These are phyloP conservation scores for Agrypnia vestita DNA, from an alignment of 1,140 invertebrate genomes.

Conservation along the genomic window DNA sequence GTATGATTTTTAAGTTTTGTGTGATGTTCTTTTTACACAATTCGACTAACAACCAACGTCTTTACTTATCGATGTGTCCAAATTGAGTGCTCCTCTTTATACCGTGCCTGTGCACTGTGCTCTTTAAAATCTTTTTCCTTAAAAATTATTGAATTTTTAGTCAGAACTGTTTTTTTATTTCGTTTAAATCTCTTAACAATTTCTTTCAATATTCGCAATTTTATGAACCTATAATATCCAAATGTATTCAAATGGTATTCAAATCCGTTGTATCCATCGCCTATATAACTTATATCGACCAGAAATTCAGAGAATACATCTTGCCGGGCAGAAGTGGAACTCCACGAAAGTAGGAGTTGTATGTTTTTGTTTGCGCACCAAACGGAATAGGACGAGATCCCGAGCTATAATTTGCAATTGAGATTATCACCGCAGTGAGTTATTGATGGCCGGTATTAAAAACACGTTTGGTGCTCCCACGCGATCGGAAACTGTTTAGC, in stretches of 20 bases:
- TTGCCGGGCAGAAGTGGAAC: neutral
- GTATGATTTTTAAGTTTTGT: constrained; percentile 35
- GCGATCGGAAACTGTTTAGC: constrained; percentile 54
- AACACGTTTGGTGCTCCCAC: constrained; percentile 67
- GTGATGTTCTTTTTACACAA: constrained; percentile 8
- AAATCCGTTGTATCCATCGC: neutral
- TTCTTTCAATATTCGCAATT: neutral
- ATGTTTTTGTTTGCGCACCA: constrained; percentile 24
- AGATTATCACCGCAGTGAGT: constrained; percentile 68
- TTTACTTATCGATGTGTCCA: constrained; percentile 42
- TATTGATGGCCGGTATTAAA: constrained; percentile 74
- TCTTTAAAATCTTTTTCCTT: neutral
- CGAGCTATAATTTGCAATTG: constrained; percentile 70
- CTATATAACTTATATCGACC: neutral
- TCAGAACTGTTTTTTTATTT: too few relatives aligned
- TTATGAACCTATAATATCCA: neutral
- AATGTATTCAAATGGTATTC: neutral
- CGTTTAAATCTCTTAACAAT: too few relatives aligned
- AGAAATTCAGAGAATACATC: too few relatives aligned
- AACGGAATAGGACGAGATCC: constrained; percentile 6
- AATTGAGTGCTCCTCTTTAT: constrained; percentile 21
- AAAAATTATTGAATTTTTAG: neutral
- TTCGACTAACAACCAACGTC: constrained; percentile 35
- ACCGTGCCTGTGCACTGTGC: constrained; percentile 31
- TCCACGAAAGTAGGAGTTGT: neutral